phyloP scores from a whole-genome alignment of 2,888 invertebrate genomes.

The Trissonchulus latispiculum region DNA sequence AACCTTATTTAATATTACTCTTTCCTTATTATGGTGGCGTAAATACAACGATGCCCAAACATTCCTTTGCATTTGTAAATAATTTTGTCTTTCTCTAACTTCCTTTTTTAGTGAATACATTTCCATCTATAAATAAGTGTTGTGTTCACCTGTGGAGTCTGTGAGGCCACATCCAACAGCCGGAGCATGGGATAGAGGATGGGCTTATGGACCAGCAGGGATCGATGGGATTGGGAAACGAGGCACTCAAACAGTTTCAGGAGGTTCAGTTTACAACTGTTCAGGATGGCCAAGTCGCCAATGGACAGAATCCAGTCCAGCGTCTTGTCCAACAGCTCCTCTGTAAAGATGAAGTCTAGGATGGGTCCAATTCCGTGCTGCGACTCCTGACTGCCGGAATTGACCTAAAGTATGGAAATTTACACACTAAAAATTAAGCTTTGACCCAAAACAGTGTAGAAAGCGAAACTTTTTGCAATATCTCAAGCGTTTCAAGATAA shows the following conservation, averaged over 20 bases:
- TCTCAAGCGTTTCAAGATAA: too few relatives aligned
- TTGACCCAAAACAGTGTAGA: too few relatives aligned
- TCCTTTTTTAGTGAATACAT: too few relatives aligned
- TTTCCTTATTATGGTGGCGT: too few relatives aligned
- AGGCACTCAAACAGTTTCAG: conserved; percentile 23
- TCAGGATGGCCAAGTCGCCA: conserved; percentile 20
- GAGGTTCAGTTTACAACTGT: conserved; percentile 30
- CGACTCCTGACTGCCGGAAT: conserved; percentile 36
- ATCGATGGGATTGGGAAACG: conserved; percentile 36
- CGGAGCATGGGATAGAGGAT: conserved; percentile 74
- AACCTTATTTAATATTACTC: too few relatives aligned
- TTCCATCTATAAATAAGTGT: too few relatives aligned
- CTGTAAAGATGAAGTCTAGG: conserved; percentile 36
- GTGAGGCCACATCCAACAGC: conserved; percentile 53
- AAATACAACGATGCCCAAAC: too few relatives aligned
- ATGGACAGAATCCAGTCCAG: conserved; percentile 30
- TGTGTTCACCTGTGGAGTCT: conserved; percentile 5
- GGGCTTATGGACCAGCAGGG: conserved; percentile 72
- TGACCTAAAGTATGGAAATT: too few relatives aligned
- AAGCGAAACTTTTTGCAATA: too few relatives aligned
- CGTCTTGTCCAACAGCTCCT: conserved; percentile 33
- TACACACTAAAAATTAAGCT: too few relatives aligned
- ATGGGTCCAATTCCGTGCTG: conserved; percentile 38
- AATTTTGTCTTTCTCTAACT: too few relatives aligned
- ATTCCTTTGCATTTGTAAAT: too few relatives aligned